Conservation (phyloP, 2,797 vertebrate genomes). For the Choloepus didactylus region DNA sequence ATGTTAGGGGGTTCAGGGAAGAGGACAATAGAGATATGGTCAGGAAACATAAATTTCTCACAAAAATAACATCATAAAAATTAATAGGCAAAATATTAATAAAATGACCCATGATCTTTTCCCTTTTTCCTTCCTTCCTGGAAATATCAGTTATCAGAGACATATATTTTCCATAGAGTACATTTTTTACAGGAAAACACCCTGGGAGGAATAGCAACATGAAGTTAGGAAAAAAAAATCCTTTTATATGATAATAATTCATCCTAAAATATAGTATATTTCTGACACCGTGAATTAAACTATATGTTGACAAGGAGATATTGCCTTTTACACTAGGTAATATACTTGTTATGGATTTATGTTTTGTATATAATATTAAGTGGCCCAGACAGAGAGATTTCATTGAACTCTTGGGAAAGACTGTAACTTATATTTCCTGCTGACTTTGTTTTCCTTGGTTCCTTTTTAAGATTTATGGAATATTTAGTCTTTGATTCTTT, state of each 20-base stretch:
- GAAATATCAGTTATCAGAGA: not conserved
- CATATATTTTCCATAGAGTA: not conserved
- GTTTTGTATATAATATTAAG: slow-evolving; percentile 83
- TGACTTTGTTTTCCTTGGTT: slow-evolving; percentile 76
- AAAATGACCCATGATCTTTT: not conserved
- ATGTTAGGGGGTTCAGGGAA: not conserved
- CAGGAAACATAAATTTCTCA: not conserved
- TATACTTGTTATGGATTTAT: slow-evolving; percentile 82
- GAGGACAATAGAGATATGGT: not conserved
- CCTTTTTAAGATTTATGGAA: slow-evolving; percentile 81
- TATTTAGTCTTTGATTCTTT: slow-evolving; percentile 81
- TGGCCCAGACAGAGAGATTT: slow-evolving; percentile 74
- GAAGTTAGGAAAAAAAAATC: slow-evolving; percentile 48
- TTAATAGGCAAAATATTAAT: not conserved
- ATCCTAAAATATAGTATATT: slow-evolving; percentile 66
- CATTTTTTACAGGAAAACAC: slow-evolving; percentile 58
- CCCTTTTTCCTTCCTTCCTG: not conserved
- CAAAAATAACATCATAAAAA: not conserved
- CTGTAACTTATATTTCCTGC: slow-evolving; percentile 74
- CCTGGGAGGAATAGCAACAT: not conserved
- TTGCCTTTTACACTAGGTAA: slow-evolving; percentile 78
- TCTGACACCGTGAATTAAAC: slow-evolving; percentile 77
- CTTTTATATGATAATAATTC: slow-evolving; percentile 74
- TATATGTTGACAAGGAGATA: slow-evolving; percentile 81
- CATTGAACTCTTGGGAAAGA: slow-evolving; percentile 80